These are phyloP conservation scores for Asarcornis scutulata DNA, from an alignment of 2,113 vertebrate genomes.

Conservation along the genomic window DNA sequence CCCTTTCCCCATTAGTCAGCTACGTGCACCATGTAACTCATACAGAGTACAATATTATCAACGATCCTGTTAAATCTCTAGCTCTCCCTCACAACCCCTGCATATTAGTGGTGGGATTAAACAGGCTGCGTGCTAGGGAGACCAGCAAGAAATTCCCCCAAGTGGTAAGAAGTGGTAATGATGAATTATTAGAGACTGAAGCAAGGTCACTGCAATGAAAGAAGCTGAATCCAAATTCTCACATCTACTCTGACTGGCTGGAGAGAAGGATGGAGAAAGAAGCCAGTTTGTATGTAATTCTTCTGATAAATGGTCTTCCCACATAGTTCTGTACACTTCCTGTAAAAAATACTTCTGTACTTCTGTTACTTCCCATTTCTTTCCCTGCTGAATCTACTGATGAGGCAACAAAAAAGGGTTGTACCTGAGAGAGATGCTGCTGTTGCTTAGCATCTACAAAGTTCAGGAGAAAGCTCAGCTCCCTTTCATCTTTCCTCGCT, in stretches of 20 bases:
- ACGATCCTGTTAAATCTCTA: not conserved
- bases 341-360: too few species aligned
- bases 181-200: not conserved
- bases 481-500: slow-evolving; percentile 76
- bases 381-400: not conserved
- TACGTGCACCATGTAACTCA: not conserved
- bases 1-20: not conserved
- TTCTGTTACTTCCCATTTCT: not conserved
- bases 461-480: slow-evolving; percentile 80
- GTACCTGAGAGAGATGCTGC: slow-evolving; percentile 84
- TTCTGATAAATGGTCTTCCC: not conserved
- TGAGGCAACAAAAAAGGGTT: too few species aligned
- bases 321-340: not conserved
- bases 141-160: not conserved
- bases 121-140: not conserved
- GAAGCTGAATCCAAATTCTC: not conserved
- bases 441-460: slow-evolving; percentile 78
- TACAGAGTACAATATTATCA: not conserved
- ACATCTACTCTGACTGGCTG: not conserved
- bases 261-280: not conserved
- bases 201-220: not conserved
- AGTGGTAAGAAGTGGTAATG: not conserved
- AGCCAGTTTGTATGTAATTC: not conserved
- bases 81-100: not conserved
- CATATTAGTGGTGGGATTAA: not conserved